Evolutionary conservation across 2,797 vertebrate genomes (phyloP).

Genomic region (Rhodeus uyekii): DNA sequence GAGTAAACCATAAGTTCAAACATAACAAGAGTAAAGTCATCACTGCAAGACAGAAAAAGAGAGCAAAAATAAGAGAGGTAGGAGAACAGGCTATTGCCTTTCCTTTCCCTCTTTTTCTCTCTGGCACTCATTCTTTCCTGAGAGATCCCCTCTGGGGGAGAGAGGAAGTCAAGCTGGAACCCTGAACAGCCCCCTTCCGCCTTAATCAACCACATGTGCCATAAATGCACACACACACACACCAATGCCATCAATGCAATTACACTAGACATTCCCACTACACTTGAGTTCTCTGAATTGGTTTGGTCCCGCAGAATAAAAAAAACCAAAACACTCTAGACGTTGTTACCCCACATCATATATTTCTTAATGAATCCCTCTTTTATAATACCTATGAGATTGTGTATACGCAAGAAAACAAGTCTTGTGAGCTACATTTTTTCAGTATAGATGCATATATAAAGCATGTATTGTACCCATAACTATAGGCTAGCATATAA

Average conservation of each 20-base stretch:
- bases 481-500: neutral
- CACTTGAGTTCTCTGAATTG: neutral
- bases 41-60: conserved; percentile 54
- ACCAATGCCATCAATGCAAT: conserved; percentile 26
- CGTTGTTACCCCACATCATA: neutral
- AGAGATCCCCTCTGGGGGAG: conserved; percentile 86
- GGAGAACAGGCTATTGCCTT: conserved; percentile 66
- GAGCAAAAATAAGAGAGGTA: conserved; percentile 19
- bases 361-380: neutral
- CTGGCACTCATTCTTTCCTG: conserved; percentile 75
- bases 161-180: conserved; percentile 83
- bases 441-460: neutral
- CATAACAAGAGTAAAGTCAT: conserved; percentile 56
- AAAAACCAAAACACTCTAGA: neutral
- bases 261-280: conserved; percentile 11
- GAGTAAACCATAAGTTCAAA: conserved; percentile 56
- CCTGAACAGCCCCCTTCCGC: conserved; percentile 79
- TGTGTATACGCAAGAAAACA: neutral
- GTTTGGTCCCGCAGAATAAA: conserved; percentile 12
- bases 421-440: neutral
- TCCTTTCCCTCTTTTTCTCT: conserved; percentile 68
- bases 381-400: neutral
- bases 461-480: neutral
- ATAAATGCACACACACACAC: conserved; percentile 65
- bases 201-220: conserved; percentile 94